Base-by-base conservation (phyloP, 2,113 vertebrate genomes). In the Acanthisitta chloris region DNA sequence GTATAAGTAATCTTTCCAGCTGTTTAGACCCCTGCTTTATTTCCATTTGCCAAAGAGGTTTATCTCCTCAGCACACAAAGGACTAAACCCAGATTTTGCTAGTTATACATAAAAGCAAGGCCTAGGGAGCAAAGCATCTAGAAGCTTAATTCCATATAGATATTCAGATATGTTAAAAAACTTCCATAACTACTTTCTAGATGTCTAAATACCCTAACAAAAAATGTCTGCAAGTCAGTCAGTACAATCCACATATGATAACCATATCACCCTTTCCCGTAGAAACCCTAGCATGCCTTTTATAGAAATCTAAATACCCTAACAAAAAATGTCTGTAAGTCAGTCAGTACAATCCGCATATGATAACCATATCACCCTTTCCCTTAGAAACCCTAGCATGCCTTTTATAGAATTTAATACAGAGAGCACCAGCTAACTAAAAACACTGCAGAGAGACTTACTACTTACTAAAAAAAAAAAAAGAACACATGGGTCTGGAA, bases 241-340 rank as follows among this genome's bases (percentile, higher is more conserved):
- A 51, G 8, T 20, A 69, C 5, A 28, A 78, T 28, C 8, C 29
- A 58, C 8, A 8, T 24, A 7, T 1, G 0, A 25, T 42, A 79
- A 18, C 3, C 8, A 0, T 28, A 55, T 8, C 26, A 40, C 8
- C 7, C 2, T 14, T 70, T 45, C 11, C 9, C 28, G 49, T 19
- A 42, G 3, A 78, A 2, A 7, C 6, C 1, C 7, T 21, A 8
- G 3, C 10, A 45, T 0, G 0, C 6, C 8, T 23, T 1, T 52
- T 61, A 66, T 19, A 58, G 28, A 15, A 33, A 46, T 1, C 12
- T 34, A 66, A 74, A 49, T 8, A 34, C 3, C 9, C 40, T 26
- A 36, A 76, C 9, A 64, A 84, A 51, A 46, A 33, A 2, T 0
- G 1, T 6, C 11, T 19, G 9, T 34, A 54, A 48, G 20, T 29